phyloP scores from a whole-genome alignment of 2,797 vertebrate species.

The Falco concolor region DNA sequence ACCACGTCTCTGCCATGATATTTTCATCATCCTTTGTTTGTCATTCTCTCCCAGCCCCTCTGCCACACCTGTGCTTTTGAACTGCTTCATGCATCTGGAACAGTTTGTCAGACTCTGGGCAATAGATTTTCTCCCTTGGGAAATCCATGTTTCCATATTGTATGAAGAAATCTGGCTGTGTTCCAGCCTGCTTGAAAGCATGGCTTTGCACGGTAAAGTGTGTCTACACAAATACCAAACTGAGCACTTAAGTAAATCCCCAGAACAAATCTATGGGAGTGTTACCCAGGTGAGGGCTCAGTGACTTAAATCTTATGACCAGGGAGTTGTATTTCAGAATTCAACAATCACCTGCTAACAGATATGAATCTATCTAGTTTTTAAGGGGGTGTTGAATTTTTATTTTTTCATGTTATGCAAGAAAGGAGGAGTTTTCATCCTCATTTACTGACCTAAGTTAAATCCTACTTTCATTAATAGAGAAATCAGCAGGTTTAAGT shows the following conservation, averaged over 20 bases:
- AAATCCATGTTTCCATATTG: neutral
- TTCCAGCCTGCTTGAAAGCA: neutral
- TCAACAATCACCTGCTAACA: neutral
- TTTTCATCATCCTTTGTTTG: neutral
- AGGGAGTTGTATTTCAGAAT: neutral
- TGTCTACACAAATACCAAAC: neutral
- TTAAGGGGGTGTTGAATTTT: neutral
- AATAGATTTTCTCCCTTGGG: neutral
- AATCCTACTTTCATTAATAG: neutral
- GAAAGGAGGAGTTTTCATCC: neutral
- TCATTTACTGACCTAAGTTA: neutral
- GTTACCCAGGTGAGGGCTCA: neutral
- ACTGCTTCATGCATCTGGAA: neutral
- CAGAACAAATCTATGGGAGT: neutral
- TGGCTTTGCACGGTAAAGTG: neutral
- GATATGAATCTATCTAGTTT: neutral
- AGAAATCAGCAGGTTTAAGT: neutral
- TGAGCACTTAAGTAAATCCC: neutral
- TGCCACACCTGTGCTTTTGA: neutral
- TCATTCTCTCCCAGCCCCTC: rapidly evolving
- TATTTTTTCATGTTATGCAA: neutral
- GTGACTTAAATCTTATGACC: neutral
- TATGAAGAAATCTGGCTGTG: neutral
- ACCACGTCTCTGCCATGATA: neutral
- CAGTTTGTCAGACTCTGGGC: neutral